phyloP scores from a whole-genome alignment of 2,113 vertebrate genomes.

The Chloropsis hardwickii region DNA sequence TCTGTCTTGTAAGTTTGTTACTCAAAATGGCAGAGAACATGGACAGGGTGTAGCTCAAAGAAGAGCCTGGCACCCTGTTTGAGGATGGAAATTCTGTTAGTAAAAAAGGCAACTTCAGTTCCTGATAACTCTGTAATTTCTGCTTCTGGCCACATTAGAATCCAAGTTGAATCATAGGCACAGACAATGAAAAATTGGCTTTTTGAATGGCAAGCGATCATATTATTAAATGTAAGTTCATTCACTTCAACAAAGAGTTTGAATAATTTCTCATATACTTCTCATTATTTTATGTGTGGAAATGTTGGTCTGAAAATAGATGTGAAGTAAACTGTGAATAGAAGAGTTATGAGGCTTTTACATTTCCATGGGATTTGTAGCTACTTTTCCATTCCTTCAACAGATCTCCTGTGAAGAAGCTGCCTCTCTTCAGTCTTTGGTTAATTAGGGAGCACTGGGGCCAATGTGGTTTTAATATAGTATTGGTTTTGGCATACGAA shows the following conservation, averaged over 20 bases:
- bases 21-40: background rate
- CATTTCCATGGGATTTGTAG: background rate
- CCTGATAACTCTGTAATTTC: background rate
- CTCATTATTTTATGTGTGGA: constrained; percentile 24
- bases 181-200: background rate
- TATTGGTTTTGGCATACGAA: constrained; percentile 22
- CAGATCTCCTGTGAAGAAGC: background rate
- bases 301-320: constrained; percentile 22
- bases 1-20: background rate
- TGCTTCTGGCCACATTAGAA: background rate
- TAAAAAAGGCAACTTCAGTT: background rate
- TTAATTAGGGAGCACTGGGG: constrained; percentile 51
- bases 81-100: background rate
- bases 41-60: background rate
- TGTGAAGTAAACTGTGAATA: constrained; percentile 29
- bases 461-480: constrained; percentile 55
- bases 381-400: background rate
- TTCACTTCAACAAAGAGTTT: constrained; percentile 13
- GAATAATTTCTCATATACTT: constrained; percentile 22
- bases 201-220: background rate
- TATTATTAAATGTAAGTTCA: constrained; percentile 24
- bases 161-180: background rate
- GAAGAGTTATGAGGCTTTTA: background rate
- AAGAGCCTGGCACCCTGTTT: background rate
- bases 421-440: constrained; percentile 48